Conservation (phyloP, 2,888 invertebrate species). For the Eristalis tenax region DNA sequence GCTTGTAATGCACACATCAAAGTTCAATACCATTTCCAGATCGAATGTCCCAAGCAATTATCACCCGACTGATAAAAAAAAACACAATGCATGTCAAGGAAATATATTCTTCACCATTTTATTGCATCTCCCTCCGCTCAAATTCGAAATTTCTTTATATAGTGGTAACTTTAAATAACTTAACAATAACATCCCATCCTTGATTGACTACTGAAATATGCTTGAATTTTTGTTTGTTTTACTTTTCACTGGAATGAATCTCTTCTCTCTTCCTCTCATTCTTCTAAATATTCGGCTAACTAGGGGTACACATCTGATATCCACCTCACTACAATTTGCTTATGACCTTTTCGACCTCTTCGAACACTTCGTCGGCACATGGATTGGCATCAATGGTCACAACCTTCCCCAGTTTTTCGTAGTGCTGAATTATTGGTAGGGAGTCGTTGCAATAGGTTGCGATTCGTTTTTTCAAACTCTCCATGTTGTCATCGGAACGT, state of each 20-base stretch:
- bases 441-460: constrained; percentile 92
- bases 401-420: constrained; percentile 87
- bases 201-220: constrained; percentile 22
- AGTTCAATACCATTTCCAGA: not conserved
- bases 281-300: constrained; percentile 49
- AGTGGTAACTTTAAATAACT: constrained; percentile 52
- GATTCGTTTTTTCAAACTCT: constrained; percentile 92
- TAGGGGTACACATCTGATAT: not conserved
- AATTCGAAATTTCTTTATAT: constrained; percentile 11
- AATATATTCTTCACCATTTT: constrained; percentile 13
- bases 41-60: not conserved
- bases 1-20: not conserved
- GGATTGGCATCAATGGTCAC: constrained; percentile 88
- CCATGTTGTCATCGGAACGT: constrained; percentile 95
- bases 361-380: constrained; percentile 86
- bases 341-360: constrained; percentile 83
- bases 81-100: not conserved
- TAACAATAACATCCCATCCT: constrained; percentile 38
- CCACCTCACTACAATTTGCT: constrained; percentile 47
- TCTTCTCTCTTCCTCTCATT: constrained; percentile 40
- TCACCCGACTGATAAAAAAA: not conserved
- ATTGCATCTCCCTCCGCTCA: constrained; percentile 12
- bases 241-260: constrained; percentile 47
- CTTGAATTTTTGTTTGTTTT: not conserved
- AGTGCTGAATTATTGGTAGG: constrained; percentile 94